Percentiles rank a stretch among this genome's conserved stretches.
These are phyloP conservation scores for Leptoclinus maculatus DNA, from an alignment of 2,797 vertebrate genomes.

Conservation along the genomic window DNA sequence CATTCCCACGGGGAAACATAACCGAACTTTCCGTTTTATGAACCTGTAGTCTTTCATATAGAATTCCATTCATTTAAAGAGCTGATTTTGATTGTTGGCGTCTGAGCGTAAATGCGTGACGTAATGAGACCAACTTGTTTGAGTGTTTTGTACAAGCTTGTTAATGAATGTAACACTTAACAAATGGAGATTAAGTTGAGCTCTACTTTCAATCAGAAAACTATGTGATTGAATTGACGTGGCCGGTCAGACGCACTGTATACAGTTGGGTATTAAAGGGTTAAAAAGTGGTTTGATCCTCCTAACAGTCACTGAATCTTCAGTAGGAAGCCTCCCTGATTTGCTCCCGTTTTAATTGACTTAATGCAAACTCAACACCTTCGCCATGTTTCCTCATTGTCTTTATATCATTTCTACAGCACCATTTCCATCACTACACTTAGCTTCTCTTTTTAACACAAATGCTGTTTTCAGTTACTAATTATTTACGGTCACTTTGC, in stretches of 20 bases:
- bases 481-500: neutral
- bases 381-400: neutral
- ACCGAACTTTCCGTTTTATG: neutral
- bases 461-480: neutral
- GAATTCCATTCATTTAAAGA: slow-evolving; percentile 6
- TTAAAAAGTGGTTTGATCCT: neutral
- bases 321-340: neutral
- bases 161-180: slow-evolving; percentile 5
- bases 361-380: neutral
- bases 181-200: neutral
- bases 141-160: slow-evolving; percentile 17
- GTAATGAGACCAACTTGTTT: slow-evolving; percentile 21
- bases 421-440: neutral
- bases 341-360: neutral
- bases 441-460: neutral
- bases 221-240: neutral
- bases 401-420: slow-evolving; percentile 4
- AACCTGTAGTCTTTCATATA: neutral
- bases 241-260: slow-evolving; percentile 29
- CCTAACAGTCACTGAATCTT: neutral
- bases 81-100: slow-evolving; percentile 2
- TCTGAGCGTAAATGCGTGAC: neutral
- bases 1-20: neutral
- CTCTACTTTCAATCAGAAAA: neutral
- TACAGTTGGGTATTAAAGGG: slow-evolving; percentile 13